A percentile compares a stretch with the other conserved stretches of the same genome.
These are phyloP conservation scores for Lophochroa leadbeateri DNA, from an alignment of 2,113 vertebrate species.

Conservation along the genomic window DNA sequence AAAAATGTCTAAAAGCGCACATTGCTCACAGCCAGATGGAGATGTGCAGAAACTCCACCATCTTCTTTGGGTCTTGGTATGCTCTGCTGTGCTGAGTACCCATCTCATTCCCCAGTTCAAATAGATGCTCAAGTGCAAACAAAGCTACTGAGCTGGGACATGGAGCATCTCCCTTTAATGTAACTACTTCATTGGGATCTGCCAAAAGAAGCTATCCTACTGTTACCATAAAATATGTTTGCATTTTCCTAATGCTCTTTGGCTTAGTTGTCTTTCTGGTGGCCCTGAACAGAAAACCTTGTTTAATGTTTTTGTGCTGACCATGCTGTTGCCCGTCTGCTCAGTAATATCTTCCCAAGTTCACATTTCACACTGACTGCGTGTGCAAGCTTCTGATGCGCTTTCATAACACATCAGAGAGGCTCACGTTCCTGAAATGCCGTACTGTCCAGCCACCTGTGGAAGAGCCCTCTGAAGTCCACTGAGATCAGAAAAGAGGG, in stretches of 20 bases:
- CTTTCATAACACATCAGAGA: background rate
- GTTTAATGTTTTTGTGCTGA: background rate
- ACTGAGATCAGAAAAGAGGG: background rate
- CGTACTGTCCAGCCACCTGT: background rate
- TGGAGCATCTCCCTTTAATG: background rate
- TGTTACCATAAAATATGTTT: background rate
- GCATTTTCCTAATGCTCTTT: background rate
- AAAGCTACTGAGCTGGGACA: background rate
- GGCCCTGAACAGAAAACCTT: background rate
- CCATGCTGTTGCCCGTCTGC: background rate
- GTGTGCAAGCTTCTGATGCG: background rate
- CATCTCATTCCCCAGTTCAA: rapidly evolving
- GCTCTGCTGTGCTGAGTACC: no score
- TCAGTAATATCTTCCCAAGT: background rate
- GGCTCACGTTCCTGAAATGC: background rate
- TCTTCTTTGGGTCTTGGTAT: background rate
- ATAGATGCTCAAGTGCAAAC: background rate
- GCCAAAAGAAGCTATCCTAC: background rate
- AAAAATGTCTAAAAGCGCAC: background rate
- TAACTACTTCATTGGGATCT: background rate
- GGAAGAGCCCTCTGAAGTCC: background rate
- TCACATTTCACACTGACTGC: background rate
- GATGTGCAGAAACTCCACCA: background rate
- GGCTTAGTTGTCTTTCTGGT: background rate
- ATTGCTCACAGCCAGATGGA: background rate